Conservation (phyloP, 2,113 vertebrate genomes). For the Excalfactoria chinensis region DNA sequence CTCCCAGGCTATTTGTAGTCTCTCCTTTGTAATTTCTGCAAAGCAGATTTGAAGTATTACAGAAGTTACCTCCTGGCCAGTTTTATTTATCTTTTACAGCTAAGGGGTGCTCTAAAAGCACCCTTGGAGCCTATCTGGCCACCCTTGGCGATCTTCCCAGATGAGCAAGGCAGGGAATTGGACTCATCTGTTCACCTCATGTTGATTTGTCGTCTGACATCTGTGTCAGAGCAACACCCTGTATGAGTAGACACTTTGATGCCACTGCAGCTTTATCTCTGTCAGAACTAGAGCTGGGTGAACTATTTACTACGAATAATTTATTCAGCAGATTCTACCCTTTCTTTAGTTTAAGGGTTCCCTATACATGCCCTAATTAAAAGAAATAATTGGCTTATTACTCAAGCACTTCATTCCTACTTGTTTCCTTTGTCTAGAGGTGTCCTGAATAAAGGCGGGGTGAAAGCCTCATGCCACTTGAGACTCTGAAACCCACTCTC, state of each 20-base stretch:
- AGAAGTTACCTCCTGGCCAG: slow-evolving; percentile 42
- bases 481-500: slow-evolving; percentile 16
- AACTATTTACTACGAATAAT: slow-evolving; percentile 44
- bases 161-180: slow-evolving; percentile 36
- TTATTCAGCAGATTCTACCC: slow-evolving; percentile 51
- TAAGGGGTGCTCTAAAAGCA: slow-evolving; percentile 24
- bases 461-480: slow-evolving; percentile 32
- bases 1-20: neutral
- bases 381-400: slow-evolving; percentile 66
- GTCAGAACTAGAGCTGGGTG: neutral
- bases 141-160: slow-evolving; percentile 35
- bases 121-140: slow-evolving; percentile 27
- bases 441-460: slow-evolving; percentile 15
- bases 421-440: slow-evolving; percentile 35
- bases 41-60: slow-evolving; percentile 39
- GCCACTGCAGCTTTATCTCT: slow-evolving; percentile 39
- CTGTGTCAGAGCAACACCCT: slow-evolving; percentile 51
- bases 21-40: slow-evolving; percentile 10
- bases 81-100: slow-evolving; percentile 61
- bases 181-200: slow-evolving; percentile 67
- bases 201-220: slow-evolving; percentile 62
- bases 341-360: slow-evolving; percentile 42
- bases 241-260: slow-evolving; percentile 55
- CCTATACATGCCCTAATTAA: slow-evolving; percentile 44
- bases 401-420: slow-evolving; percentile 28